phyloP scores from a whole-genome alignment of 2,113 vertebrate genomes.

The Riparia riparia region DNA sequence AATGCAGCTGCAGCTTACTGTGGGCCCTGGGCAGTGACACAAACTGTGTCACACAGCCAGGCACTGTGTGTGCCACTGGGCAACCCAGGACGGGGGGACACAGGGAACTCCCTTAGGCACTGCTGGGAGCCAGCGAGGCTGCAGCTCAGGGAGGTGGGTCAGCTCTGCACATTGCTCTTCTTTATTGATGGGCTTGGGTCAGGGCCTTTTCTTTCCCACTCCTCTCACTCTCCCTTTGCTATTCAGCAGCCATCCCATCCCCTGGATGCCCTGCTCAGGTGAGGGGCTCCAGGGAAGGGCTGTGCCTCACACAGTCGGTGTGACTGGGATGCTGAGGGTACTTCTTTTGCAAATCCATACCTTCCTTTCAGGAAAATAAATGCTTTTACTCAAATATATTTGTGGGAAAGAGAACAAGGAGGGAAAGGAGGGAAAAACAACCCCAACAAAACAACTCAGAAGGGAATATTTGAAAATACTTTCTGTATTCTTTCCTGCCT shows the following conservation, averaged over 20 bases:
- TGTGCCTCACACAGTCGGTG: not conserved
- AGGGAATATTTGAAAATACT: not conserved
- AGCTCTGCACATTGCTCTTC: not conserved
- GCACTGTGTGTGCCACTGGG: not conserved
- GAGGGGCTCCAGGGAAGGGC: not conserved
- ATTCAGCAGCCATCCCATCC: not conserved
- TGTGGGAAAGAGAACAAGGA: not conserved
- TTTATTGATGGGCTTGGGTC: not conserved
- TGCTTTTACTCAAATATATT: not conserved
- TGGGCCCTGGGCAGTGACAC: not conserved
- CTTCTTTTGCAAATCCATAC: not conserved
- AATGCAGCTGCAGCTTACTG: not conserved
- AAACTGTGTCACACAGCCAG: no score
- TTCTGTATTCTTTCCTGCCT: not conserved
- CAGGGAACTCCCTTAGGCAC: not conserved
- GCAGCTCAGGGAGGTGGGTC: not conserved
- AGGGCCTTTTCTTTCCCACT: not conserved
- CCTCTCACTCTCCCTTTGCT: not conserved
- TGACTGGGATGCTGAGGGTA: not conserved
- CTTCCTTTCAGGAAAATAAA: not conserved
- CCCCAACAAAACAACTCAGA: no score
- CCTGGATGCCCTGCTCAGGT: not conserved
- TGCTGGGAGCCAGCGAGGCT: not conserved
- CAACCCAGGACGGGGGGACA: not conserved
- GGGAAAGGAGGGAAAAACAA: fast-evolving